Conservation (phyloP, 2,888 invertebrate genomes). For the Atherix ibis region DNA sequence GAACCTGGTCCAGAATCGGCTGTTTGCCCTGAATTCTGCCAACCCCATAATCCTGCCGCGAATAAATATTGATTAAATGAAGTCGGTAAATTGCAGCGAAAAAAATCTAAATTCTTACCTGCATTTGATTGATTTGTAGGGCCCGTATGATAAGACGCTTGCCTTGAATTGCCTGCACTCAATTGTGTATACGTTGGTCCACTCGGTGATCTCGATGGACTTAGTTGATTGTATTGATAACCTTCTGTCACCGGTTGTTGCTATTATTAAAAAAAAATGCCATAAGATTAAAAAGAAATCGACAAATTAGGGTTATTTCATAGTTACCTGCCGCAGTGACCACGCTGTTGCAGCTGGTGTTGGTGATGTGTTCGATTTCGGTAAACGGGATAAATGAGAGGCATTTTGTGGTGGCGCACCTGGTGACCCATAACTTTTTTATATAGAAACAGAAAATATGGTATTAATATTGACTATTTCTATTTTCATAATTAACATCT, state of each 20-base stretch:
- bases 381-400: slow-evolving; percentile 43
- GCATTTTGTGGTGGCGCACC: slow-evolving; percentile 45
- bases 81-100: not conserved
- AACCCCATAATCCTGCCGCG: slow-evolving; percentile 57
- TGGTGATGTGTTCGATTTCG: slow-evolving; percentile 51
- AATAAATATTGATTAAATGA: not conserved
- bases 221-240: slow-evolving; percentile 53
- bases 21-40: slow-evolving; percentile 42
- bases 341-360: slow-evolving; percentile 52
- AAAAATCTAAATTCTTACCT: slow-evolving; percentile 5
- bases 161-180: slow-evolving; percentile 46
- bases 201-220: slow-evolving; percentile 68
- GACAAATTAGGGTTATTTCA: not conserved
- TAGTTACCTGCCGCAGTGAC: slow-evolving; percentile 43
- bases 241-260: slow-evolving; percentile 51
- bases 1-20: slow-evolving; percentile 34
- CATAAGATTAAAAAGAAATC: not conserved
- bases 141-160: slow-evolving; percentile 36
- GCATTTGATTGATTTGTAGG: slow-evolving; percentile 31
- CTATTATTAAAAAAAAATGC: slow-evolving; percentile 14
- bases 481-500: no score
- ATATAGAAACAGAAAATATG: slow-evolving; percentile 1
- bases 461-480: no score
- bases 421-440: slow-evolving; percentile 37
- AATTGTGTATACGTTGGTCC: slow-evolving; percentile 71